Evolutionary conservation across 2,113 vertebrate species (phyloP).

Genomic region (Himantopus leucocephalus): DNA sequence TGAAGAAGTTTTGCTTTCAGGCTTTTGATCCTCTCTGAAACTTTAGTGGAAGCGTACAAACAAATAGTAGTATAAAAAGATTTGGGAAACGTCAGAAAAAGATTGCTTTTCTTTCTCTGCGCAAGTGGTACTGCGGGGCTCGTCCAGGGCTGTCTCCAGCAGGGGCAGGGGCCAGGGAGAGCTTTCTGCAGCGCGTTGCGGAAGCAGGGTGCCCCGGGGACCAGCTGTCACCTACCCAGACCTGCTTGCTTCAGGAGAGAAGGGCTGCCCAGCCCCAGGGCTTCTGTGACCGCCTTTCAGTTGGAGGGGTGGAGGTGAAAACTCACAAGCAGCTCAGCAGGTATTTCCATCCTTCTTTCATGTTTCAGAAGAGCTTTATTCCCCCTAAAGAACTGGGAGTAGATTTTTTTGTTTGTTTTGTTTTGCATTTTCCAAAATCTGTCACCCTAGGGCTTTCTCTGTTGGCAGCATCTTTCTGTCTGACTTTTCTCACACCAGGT

Average conservation of each 20-base stretch:
- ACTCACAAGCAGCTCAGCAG: neutral
- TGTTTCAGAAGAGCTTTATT: neutral
- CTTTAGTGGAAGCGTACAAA: neutral
- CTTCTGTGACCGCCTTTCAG: neutral
- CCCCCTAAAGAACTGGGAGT: accelerated
- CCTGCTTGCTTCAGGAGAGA: neutral
- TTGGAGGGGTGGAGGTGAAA: neutral
- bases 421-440: neutral
- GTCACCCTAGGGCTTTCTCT: neutral
- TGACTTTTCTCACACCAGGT: accelerated
- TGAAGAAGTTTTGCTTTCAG: neutral
- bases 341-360: neutral
- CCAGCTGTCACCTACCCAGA: neutral
- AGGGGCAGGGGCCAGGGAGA: neutral
- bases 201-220: accelerated
- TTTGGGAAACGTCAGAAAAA: neutral
- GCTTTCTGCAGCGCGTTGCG: accelerated
- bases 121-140: accelerated
- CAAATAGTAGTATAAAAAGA: neutral
- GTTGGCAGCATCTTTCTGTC: neutral
- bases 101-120: neutral
- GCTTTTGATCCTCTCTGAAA: neutral
- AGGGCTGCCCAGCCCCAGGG: neutral
- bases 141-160: neutral
- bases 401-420: too few species aligned